Evolutionary conservation across 2,797 vertebrate genomes (phyloP).

Genomic region (Etheostoma perlongum): DNA sequence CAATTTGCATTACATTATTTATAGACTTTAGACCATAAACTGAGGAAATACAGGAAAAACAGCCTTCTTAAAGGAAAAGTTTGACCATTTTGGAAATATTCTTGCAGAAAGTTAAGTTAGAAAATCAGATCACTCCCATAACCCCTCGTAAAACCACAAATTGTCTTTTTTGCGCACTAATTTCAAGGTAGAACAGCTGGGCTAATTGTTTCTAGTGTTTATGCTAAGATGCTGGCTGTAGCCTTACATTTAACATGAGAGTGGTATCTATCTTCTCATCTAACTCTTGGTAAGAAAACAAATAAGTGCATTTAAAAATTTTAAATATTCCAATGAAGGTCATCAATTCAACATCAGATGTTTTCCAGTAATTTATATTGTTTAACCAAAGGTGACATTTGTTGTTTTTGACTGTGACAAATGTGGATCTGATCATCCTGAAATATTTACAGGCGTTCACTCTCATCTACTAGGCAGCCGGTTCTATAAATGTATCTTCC

Average conservation of each 20-base stretch:
- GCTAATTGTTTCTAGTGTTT: background rate
- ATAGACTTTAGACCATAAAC: background rate
- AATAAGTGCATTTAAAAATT: background rate
- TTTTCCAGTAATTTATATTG: background rate
- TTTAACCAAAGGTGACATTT: conserved; percentile 4
- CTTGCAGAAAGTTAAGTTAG: background rate
- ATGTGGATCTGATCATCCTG: background rate
- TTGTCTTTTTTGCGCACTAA: background rate
- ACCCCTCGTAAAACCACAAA: background rate
- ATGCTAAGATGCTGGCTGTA: background rate
- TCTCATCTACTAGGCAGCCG: conserved; percentile 17
- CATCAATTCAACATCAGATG: background rate
- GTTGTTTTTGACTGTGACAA: background rate
- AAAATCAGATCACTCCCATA: background rate
- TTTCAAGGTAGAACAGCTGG: background rate
- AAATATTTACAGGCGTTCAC: conserved; percentile 10
- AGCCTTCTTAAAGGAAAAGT: background rate
- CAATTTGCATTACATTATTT: background rate
- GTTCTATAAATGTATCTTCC: conserved; percentile 58
- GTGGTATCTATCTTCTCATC: background rate
- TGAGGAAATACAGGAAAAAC: background rate
- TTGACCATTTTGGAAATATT: background rate
- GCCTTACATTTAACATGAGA: background rate
- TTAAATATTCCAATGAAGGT: conserved; percentile 1
- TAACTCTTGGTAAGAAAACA: background rate